Conservation (phyloP, 1,140 invertebrate species). For the Vanessa atalanta region DNA sequence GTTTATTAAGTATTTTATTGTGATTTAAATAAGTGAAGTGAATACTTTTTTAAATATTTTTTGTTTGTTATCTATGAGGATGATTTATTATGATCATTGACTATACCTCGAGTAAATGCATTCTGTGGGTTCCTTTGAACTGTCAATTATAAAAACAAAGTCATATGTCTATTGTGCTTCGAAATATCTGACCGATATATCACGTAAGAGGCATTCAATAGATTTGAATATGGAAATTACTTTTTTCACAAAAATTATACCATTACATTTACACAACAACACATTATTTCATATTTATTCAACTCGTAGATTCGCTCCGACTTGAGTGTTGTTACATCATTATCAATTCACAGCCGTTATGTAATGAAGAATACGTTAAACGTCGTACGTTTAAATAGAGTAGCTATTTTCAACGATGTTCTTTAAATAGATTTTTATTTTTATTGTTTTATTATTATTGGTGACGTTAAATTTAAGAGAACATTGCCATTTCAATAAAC, state of each 20-base stretch:
- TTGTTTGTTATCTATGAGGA: not conserved
- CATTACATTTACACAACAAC: too few species aligned
- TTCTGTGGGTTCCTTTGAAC: not conserved
- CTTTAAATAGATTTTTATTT: slow-evolving; percentile 16
- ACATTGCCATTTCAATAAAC: too few species aligned
- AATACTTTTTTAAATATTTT: too few species aligned
- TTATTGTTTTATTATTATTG: slow-evolving; percentile 8
- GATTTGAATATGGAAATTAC: not conserved
- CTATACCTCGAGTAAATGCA: not conserved
- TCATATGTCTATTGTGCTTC: not conserved
- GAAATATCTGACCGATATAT: slow-evolving; percentile 5
- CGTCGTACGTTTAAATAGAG: not conserved
- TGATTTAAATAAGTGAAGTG: too few species aligned
- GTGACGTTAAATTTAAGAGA: not conserved
- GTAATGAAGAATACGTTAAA: not conserved
- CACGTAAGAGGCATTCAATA: not conserved
- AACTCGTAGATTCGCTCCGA: not conserved
- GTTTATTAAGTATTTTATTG: too few species aligned
- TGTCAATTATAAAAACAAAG: slow-evolving; percentile 2
- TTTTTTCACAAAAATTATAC: not conserved
- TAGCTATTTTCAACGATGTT: not conserved
- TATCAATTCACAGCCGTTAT: slow-evolving; percentile 5
- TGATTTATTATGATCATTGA: not conserved
- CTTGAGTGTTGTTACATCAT: slow-evolving; percentile 11
- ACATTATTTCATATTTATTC: slow-evolving; percentile 16